These are phyloP conservation scores for Choristoneura rosaceana DNA, from an alignment of 2,888 invertebrate species.

Conservation along the genomic window DNA sequence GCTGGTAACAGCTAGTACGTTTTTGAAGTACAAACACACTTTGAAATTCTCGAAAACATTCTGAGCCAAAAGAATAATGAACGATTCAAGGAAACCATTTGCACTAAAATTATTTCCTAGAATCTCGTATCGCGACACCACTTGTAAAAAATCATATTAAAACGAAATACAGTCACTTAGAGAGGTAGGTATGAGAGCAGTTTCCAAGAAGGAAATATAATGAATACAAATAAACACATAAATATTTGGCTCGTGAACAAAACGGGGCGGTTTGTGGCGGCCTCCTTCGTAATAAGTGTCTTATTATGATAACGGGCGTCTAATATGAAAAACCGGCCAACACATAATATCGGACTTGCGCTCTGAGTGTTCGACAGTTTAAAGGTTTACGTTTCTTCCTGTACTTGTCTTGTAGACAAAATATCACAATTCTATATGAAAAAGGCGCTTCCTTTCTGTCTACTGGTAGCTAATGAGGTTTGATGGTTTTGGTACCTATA, in stretches of 20 bases:
- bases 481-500: too few species aligned
- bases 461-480: too few species aligned
- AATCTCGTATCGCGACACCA: conserved; percentile 1
- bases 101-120: not conserved
- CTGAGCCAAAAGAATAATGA: not conserved
- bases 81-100: conserved; percentile 1
- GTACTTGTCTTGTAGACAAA: too few species aligned
- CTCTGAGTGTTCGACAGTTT: too few species aligned
- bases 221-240: conserved; percentile 54
- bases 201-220: conserved; percentile 42
- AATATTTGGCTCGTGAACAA: conserved; percentile 59
- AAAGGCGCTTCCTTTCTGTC: too few species aligned
- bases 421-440: too few species aligned
- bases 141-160: conserved; percentile 9
- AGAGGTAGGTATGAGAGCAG: conserved; percentile 2
- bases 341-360: too few species aligned
- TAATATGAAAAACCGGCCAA: not conserved
- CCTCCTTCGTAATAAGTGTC: conserved; percentile 53
- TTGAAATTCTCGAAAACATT: too few species aligned
- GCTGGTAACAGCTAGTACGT: too few species aligned
- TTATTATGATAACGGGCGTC: conserved; percentile 56
- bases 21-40: too few species aligned
- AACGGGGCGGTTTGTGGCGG: conserved; percentile 51
- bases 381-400: too few species aligned
- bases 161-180: conserved; percentile 23